These are phyloP conservation scores for Odontophorus gujanensis DNA, from an alignment of 2,113 vertebrate species.

Conservation along the genomic window DNA sequence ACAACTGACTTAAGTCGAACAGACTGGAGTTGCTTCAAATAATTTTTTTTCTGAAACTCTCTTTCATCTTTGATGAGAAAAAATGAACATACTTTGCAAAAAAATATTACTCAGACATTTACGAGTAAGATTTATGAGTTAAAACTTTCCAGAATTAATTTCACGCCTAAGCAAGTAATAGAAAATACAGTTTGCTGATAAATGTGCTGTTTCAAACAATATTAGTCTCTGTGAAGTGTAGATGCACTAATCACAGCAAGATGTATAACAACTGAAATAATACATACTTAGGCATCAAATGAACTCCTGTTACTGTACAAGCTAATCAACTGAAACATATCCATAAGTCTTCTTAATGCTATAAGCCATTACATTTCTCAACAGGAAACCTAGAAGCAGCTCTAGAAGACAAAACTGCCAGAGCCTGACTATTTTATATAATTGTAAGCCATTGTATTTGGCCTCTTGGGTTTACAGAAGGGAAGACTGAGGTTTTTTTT, in stretches of 20 bases:
- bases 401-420: not conserved
- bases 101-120: not conserved
- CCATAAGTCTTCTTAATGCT: not conserved
- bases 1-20: too few species aligned
- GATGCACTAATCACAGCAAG: not conserved
- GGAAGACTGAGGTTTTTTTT: rapidly evolving
- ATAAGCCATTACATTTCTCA: not conserved
- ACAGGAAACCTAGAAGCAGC: not conserved
- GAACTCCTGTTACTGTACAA: not conserved
- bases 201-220: not conserved
- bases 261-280: not conserved
- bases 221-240: not conserved
- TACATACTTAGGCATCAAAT: not conserved
- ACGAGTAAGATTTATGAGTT: not conserved
- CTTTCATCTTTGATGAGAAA: not conserved
- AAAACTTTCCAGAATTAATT: not conserved
- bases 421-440: not conserved
- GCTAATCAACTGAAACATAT: not conserved
- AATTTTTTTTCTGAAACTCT: not conserved
- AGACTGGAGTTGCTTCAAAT: not conserved
- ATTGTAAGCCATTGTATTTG: not conserved
- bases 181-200: not conserved
- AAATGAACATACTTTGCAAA: not conserved
- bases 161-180: not conserved
- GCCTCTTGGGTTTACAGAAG: not conserved